Percentiles rank a stretch among this genome's conserved stretches.
These are phyloP conservation scores for Zaprionus ghesquierei DNA, from an alignment of 1,140 invertebrate species.

Conservation along the genomic window DNA sequence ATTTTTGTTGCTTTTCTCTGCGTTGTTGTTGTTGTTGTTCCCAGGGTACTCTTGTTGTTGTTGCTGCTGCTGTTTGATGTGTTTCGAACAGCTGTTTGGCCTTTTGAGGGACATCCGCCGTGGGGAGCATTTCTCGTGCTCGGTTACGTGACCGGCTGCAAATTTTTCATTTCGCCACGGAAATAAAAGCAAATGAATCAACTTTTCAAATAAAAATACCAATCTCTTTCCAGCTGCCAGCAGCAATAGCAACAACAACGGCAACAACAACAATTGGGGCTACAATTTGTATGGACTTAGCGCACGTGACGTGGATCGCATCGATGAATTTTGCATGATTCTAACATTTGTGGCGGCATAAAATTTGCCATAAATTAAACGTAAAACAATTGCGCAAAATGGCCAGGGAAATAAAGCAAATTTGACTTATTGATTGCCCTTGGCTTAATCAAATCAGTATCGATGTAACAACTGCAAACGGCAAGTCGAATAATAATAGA, in stretches of 20 bases:
- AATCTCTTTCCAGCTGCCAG: slow-evolving; percentile 44
- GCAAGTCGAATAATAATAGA: background rate
- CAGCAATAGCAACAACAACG: slow-evolving; percentile 45
- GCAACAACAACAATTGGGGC: slow-evolving; percentile 40
- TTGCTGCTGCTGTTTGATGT: slow-evolving; percentile 51
- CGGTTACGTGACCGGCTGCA: slow-evolving; percentile 69
- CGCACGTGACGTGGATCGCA: slow-evolving; percentile 48
- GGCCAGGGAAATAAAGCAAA: slow-evolving; percentile 26
- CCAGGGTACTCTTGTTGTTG: slow-evolving; percentile 37
- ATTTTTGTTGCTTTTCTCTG: slow-evolving; percentile 24
- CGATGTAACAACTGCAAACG: background rate
- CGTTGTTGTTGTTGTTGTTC: slow-evolving; percentile 6
- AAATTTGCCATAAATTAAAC: slow-evolving; percentile 63
- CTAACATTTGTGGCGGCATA: slow-evolving; percentile 34
- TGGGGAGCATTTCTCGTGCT: slow-evolving; percentile 5
- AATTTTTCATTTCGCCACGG: slow-evolving; percentile 65
- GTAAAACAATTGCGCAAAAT: slow-evolving; percentile 53
- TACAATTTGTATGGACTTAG: slow-evolving; percentile 52
- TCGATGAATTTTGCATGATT: slow-evolving; percentile 48
- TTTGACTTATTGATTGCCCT: slow-evolving; percentile 44
- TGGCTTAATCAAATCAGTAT: slow-evolving; percentile 15
- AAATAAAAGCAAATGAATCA: slow-evolving; percentile 75
- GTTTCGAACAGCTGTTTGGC: slow-evolving; percentile 58
- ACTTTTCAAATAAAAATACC: slow-evolving; percentile 77
- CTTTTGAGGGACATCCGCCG: background rate